Base-by-base conservation (phyloP, 2,888 invertebrate genomes). In the Tethea ocularis region DNA sequence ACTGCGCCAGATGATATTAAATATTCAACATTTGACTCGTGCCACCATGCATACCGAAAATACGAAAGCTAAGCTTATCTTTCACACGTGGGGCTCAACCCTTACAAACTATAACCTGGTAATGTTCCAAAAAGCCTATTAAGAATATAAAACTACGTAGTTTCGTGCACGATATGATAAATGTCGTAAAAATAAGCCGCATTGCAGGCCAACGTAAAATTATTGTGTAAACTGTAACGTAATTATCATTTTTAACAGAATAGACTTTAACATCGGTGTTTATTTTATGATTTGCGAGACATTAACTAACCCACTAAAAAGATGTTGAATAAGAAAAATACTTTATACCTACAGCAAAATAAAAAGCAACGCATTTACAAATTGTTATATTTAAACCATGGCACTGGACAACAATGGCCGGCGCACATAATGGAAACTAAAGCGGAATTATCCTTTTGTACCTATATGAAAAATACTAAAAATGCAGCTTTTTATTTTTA, bases 121-220 rank as follows among this genome's bases (percentile, higher is more conserved):
- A 87, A 85, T 83, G 89, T 89, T 90, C 89, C 91, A 90, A 89
- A 89, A 90, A 85, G 82, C 86, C 83, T 90, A 88, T 88, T 87
- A 88, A 75, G 79, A 79, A 73, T 61, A 64, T 65, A 61, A n/a
- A 66, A 61, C 36, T 62, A 64, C 67, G 74, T 73, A 75, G 75
- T 75, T 74, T 69, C 74, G 70, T 80, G 74, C 46, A 46, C 46
- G 20, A 20, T 46, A 89, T 91, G 89, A 91, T 89, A 89, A 89
- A 91, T 87, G 88, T 88, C 84, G 87, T 88, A 90, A 78, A 77
- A 78, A 82, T 73, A 74, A 82, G 76, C 88, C 86, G 91, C 92
- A 92, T 73, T 91, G 91, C 91, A 88, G 91, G 72, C 80, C 82
- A 78, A 80, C 77, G n/a, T 23, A 29, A 7, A 20, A 33, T 33